These are phyloP conservation scores for Muscicapa comitata DNA, from an alignment of 2,797 vertebrate species.

Conservation along the genomic window DNA sequence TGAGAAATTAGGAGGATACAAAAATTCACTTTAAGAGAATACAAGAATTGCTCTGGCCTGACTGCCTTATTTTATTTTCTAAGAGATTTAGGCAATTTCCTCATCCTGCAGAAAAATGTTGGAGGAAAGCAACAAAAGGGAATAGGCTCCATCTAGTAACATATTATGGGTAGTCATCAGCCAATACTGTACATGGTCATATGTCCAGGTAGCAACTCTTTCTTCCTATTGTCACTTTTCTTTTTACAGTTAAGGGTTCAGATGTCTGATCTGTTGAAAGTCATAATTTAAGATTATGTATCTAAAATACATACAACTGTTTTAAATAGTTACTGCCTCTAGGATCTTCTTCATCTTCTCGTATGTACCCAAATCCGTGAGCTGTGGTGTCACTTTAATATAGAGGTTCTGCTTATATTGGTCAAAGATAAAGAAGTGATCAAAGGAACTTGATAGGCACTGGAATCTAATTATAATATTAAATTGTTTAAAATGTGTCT, in stretches of 20 bases:
- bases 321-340: neutral
- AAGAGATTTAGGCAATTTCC: neutral
- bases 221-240: neutral
- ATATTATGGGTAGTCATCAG: neutral
- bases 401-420: neutral
- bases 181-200: neutral
- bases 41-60: neutral
- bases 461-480: neutral
- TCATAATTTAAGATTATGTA: neutral
- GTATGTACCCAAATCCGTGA: neutral
- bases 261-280: neutral
- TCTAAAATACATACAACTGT: neutral
- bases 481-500: neutral
- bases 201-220: neutral
- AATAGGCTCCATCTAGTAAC: neutral
- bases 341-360: neutral
- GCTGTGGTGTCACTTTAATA: neutral
- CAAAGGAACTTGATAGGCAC: neutral
- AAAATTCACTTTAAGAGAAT: neutral
- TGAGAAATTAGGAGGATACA: neutral
- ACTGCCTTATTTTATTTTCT: neutral
- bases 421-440: neutral
- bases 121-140: neutral
- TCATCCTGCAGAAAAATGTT: neutral
- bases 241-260: neutral